Evolutionary conservation across 1,140 invertebrate species (phyloP).

Genomic region (Leguminivora glycinivorella): DNA sequence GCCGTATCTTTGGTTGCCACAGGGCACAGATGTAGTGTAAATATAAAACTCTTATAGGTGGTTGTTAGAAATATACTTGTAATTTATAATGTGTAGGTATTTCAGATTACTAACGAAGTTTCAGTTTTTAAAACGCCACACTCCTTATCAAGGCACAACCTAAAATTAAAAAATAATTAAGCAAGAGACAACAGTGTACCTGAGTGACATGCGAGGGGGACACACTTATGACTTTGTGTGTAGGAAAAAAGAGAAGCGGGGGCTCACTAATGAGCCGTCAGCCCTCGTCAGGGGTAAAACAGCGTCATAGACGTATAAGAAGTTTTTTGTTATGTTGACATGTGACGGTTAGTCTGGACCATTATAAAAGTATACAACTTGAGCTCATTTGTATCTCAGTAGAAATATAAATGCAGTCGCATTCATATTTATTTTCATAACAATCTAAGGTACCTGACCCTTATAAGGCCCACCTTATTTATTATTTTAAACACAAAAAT

Average conservation of each 20-base stretch:
- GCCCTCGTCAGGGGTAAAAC: conserved; percentile 13
- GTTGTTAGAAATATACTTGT: too few relatives aligned
- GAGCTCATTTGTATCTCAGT: background rate
- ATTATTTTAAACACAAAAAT: too few relatives aligned
- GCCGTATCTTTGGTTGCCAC: too few relatives aligned
- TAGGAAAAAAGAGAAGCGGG: background rate
- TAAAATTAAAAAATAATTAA: conserved; percentile 13
- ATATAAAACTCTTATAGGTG: too few relatives aligned
- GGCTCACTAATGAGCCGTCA: background rate
- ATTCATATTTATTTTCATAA: too few relatives aligned
- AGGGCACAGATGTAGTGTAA: too few relatives aligned
- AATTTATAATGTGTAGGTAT: too few relatives aligned
- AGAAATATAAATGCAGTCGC: background rate
- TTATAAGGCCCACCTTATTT: too few relatives aligned
- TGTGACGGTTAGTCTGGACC: background rate
- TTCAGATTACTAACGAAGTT: background rate
- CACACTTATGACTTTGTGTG: background rate
- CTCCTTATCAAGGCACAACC: background rate
- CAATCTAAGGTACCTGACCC: too few relatives aligned
- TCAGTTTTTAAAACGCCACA: background rate
- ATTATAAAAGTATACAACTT: conserved; percentile 11
- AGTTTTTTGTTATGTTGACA: conserved; percentile 12
- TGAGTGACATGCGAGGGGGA: background rate
- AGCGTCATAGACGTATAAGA: conserved; percentile 4
- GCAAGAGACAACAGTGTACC: conserved; percentile 9